Conservation (phyloP, 2,113 vertebrate species). For the Festucalex cinctus region DNA sequence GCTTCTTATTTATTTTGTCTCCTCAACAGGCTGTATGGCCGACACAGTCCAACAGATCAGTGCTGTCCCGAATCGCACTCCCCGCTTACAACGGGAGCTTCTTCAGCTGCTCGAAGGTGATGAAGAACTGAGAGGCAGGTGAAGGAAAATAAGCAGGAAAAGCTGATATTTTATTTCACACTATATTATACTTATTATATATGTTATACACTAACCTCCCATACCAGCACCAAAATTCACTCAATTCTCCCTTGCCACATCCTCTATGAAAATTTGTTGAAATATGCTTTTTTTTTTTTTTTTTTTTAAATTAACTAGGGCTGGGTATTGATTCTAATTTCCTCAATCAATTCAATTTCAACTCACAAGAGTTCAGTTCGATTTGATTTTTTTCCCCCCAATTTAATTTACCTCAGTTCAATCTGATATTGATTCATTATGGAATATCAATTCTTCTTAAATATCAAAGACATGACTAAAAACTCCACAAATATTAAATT, state of each 20-base stretch:
- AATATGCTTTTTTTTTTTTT: too few relatives aligned
- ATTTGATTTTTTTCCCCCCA: too few relatives aligned
- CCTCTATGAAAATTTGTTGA: neutral
- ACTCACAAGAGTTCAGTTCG: too few relatives aligned
- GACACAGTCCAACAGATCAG: conserved; percentile 19
- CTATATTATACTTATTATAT: too few relatives aligned
- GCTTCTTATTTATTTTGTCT: neutral
- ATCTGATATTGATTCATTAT: too few relatives aligned
- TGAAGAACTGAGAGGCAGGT: conserved; percentile 87
- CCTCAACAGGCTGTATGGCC: conserved; percentile 25
- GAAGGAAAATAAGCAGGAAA: conserved; percentile 58
- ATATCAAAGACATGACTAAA: too few relatives aligned
- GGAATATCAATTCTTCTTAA: too few relatives aligned
- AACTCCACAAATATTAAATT: too few relatives aligned
- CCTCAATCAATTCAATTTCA: too few relatives aligned
- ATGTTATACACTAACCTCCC: neutral
- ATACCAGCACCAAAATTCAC: neutral
- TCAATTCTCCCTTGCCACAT: neutral
- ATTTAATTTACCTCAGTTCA: too few relatives aligned
- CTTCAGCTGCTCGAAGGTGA: conserved; percentile 94
- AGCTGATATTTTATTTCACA: neutral
- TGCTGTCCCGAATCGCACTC: conserved; percentile 1
- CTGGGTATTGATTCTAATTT: too few relatives aligned
- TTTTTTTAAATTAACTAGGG: too few relatives aligned
- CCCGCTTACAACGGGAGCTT: conserved; percentile 83